A percentile compares a stretch with the other conserved stretches of the same genome.
Evolutionary conservation across 2,797 vertebrate species (phyloP).

Genomic region (Pitangus sulphuratus): DNA sequence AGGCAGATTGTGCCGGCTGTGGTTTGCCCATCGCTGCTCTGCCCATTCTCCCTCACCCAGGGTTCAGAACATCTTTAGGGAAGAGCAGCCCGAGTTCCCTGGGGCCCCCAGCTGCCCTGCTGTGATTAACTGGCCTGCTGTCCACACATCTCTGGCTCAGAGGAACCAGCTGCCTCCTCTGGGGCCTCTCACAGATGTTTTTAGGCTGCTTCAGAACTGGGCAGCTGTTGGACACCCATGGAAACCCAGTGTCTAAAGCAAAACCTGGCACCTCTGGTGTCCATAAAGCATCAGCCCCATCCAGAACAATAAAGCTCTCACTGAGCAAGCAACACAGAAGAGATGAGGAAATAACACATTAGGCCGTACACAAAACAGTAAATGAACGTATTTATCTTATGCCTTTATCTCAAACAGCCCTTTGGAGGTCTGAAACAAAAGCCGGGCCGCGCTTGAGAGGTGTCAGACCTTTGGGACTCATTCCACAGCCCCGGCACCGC

Average conservation of each 20-base stretch:
- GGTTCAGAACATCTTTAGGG: neutral
- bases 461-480: neutral
- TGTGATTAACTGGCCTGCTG: neutral
- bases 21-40: neutral
- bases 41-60: neutral
- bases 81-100: neutral
- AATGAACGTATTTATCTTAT: neutral
- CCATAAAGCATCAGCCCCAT: neutral
- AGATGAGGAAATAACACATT: neutral
- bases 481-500: neutral
- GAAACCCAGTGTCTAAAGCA: neutral
- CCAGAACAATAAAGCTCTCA: neutral
- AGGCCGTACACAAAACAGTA: neutral
- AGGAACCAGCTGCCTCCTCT: neutral
- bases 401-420: neutral
- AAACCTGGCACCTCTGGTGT: neutral
- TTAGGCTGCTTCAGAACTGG: neutral
- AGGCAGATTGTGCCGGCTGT: neutral
- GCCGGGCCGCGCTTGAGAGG: neutral
- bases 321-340: neutral
- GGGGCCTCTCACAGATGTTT: neutral
- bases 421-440: neutral
- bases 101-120: neutral
- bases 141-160: neutral
- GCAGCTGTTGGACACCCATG: neutral